These are phyloP conservation scores for Gymnopithys bicolor DNA, from an alignment of 2,797 vertebrate species.

Conservation along the genomic window DNA sequence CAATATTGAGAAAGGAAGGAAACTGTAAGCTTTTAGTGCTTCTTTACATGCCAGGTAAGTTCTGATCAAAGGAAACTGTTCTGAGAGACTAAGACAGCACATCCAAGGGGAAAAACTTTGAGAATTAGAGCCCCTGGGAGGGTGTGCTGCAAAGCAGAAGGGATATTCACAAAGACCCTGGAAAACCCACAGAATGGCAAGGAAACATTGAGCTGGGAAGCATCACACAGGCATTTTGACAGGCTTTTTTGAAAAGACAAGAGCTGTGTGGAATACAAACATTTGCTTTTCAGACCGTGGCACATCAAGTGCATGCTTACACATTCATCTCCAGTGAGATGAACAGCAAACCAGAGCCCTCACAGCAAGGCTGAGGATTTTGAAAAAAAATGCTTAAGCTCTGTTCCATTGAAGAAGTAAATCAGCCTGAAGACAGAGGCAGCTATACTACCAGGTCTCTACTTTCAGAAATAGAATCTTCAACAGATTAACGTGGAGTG, in stretches of 20 bases:
- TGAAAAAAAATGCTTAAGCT: background rate
- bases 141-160: background rate
- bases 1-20: background rate
- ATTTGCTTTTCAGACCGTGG: background rate
- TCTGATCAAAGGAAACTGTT: background rate
- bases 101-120: background rate
- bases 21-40: background rate
- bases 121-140: background rate
- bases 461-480: background rate
- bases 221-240: background rate
- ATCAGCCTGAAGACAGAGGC: background rate
- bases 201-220: background rate
- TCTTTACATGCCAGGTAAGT: background rate
- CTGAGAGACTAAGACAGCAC: background rate
- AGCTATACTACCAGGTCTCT: background rate
- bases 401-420: background rate
- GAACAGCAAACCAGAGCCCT: background rate
- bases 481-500: rapidly evolving
- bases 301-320: background rate
- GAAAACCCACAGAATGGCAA: background rate
- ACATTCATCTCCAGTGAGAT: background rate
- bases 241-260: background rate
- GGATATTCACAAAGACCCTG: background rate
- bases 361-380: background rate
- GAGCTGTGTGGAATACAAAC: background rate